Conservation (phyloP, 2,113 vertebrate genomes). For the Dendropsophus ebraccatus region DNA sequence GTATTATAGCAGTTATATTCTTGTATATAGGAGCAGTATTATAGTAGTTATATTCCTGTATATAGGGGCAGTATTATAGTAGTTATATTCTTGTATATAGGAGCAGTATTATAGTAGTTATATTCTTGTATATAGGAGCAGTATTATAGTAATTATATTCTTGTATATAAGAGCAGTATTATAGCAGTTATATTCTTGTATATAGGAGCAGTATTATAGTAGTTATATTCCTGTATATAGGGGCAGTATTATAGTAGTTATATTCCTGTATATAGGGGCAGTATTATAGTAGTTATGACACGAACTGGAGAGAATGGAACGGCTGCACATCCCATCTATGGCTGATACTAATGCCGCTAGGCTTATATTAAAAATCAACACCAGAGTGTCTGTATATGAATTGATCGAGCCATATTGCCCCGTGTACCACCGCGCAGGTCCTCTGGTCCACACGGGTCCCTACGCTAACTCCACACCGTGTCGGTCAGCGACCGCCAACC, state of each 20-base stretch:
- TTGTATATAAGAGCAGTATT: not conserved
- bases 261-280: not conserved
- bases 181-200: slow-evolving; percentile 8
- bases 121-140: not conserved
- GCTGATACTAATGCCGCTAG: too few relatives aligned
- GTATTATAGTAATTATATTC: slow-evolving; percentile 14
- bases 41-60: slow-evolving; percentile 8
- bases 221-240: slow-evolving; percentile 13
- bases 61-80: not conserved
- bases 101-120: slow-evolving; percentile 2
- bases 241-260: slow-evolving; percentile 17
- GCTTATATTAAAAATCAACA: too few relatives aligned
- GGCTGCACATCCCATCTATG: too few relatives aligned
- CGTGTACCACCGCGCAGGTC: too few relatives aligned
- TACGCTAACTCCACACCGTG: too few relatives aligned
- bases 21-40: not conserved
- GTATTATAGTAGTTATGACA: slow-evolving; percentile 12
- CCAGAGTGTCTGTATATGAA: too few relatives aligned
- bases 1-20: slow-evolving; percentile 11
- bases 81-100: slow-evolving; percentile 10
- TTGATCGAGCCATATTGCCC: too few relatives aligned
- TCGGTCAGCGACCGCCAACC: too few relatives aligned
- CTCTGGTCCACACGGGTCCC: too few relatives aligned
- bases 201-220: slow-evolving; percentile 6
- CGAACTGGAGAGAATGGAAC: too few relatives aligned